Conservation (phyloP, 1,140 invertebrate species). For the Chionoecetes opilio region DNA sequence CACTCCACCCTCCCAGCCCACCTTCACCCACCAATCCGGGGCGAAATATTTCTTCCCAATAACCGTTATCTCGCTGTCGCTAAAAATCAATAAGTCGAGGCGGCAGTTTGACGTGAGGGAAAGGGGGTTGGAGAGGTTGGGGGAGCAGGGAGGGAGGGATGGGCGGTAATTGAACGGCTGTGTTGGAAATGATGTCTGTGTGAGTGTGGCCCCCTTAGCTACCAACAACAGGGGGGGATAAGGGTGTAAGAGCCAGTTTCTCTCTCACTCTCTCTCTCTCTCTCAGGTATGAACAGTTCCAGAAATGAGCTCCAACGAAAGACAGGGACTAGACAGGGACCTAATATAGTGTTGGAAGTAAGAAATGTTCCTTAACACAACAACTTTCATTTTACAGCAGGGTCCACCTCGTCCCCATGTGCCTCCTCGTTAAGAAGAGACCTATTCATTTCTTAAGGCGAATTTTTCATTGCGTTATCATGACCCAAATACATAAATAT, state of each 20-base stretch:
- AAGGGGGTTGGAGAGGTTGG: background rate
- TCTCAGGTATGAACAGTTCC: no score
- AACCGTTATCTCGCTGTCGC: slow-evolving; percentile 25
- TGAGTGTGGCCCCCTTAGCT: background rate
- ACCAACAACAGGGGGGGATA: no score
- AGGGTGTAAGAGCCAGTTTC: background rate
- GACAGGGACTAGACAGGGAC: no score
- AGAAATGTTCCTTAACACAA: no score
- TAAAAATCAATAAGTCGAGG: slow-evolving; percentile 29
- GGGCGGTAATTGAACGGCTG: slow-evolving; percentile 25
- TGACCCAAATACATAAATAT: no score
- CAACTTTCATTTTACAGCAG: no score
- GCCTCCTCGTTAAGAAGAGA: no score
- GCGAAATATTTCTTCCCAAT: slow-evolving; percentile 20
- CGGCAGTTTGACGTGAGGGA: slow-evolving; percentile 24
- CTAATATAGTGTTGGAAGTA: no score
- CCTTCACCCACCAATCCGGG: background rate
- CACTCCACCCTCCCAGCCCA: background rate
- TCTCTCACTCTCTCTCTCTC: slow-evolving; percentile 53
- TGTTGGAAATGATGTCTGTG: slow-evolving; percentile 28
- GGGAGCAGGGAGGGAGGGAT: background rate
- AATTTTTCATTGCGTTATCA: no score
- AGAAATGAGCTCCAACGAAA: no score
- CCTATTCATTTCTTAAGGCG: no score
- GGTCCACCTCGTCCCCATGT: no score